Base-by-base conservation (phyloP, 37 sponge, comb jelly and placozoan species). In the Oopsacas minuta region DNA sequence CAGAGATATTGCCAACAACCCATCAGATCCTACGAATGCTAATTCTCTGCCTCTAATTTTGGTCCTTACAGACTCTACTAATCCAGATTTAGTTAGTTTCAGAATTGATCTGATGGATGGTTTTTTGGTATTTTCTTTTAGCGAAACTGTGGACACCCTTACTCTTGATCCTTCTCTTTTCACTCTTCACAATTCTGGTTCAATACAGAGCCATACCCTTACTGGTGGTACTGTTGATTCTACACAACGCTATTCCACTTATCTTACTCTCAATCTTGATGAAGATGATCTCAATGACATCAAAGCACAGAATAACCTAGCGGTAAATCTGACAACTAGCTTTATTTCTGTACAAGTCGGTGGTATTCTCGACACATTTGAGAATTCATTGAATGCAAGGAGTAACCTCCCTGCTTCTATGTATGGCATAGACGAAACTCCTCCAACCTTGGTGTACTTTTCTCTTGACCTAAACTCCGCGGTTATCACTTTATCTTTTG, bases 121-220 rank as follows among this genome's bases (percentile, higher is more conserved):
- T 25, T 35, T 52, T 25, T 91, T 95, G 0, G 61, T 83, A 10
- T 83, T 95, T 28, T 81, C 83, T 17, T 95, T 95, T 88, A 86
- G 84, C 82, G 96, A 95, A 38, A 87, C 94, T 37, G 92, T 94
- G 34, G 88, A 94, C 39, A 82, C 86, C 39, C 69, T 84, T 1
- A 85, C 89, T 0, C 84, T 88, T 23, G 46, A 53, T 38, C 84
- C 91, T 38, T 38, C 52, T 0, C 81, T 52, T 0, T 86, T 91
- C 52, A 83, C 85, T 10, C 23, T 94, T 23, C 37, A 84, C 10
- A 90, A 85, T 82, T 36, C 38, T 10, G 22, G 22, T 61, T 61
- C 75, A 25, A 61, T 84, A 23, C 51, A 61, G 30, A 61, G 22
- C 75, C 1, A 32, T 3, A 12, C 28, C 7, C 28, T 61, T 20